Conservation (phyloP, 2,113 vertebrate genomes). For the Antidorcas marsupialis region DNA sequence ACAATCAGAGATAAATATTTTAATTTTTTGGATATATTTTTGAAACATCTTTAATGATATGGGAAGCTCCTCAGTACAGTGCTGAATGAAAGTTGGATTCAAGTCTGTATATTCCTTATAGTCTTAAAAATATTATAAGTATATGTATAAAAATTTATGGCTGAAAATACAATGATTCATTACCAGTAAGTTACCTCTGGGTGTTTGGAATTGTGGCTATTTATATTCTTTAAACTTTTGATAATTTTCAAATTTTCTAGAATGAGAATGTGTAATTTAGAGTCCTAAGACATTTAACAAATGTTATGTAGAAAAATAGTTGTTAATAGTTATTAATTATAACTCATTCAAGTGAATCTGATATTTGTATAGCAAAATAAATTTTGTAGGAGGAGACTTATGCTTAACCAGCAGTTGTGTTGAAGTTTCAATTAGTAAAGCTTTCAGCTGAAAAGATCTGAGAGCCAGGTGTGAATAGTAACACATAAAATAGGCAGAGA, state of each 20-base stretch:
- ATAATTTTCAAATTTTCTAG: constrained; percentile 27
- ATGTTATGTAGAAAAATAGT: constrained; percentile 12
- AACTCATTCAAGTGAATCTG: constrained; percentile 11
- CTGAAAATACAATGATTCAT: not conserved
- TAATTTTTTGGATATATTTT: constrained; percentile 32
- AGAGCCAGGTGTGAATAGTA: constrained; percentile 2
- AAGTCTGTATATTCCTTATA: not conserved
- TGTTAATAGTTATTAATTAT: constrained; percentile 3
- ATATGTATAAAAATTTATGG: not conserved
- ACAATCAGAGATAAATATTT: not conserved
- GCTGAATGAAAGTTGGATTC: not conserved
- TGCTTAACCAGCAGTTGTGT: constrained; percentile 2
- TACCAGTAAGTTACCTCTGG: constrained; percentile 5
- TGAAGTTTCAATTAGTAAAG: not conserved
- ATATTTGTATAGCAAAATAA: not conserved
- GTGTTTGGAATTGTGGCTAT: not conserved
- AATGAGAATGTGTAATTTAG: constrained; percentile 2
- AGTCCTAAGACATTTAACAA: not conserved
- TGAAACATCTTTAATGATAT: not conserved
- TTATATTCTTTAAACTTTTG: constrained; percentile 38
- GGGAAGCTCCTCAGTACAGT: not conserved
- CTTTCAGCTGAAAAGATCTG: constrained; percentile 31
- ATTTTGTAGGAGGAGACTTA: not conserved
- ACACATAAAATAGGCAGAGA: not conserved
- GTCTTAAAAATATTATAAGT: constrained; percentile 19